These are phyloP conservation scores for Zeugodacus cucurbitae DNA, from an alignment of 1,140 invertebrate species.

Conservation along the genomic window DNA sequence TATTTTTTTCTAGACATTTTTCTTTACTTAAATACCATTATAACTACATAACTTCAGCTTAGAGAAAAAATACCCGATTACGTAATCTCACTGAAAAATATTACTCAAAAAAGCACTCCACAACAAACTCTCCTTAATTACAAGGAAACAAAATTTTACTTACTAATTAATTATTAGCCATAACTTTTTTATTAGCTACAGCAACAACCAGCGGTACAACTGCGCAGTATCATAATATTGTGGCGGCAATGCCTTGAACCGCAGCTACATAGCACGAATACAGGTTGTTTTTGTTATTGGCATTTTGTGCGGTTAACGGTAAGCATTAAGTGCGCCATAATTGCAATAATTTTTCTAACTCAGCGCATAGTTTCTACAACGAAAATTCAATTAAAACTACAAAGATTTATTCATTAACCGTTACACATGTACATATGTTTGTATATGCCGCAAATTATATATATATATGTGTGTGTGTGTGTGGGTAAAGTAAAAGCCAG, in stretches of 20 bases:
- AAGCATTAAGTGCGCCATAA: neutral
- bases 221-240: neutral
- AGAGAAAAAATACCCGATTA: too few species aligned
- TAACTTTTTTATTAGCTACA: neutral
- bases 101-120: too few species aligned
- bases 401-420: neutral
- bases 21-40: too few species aligned
- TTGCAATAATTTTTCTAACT: neutral
- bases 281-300: neutral
- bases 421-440: neutral
- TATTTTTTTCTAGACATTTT: too few species aligned
- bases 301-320: neutral
- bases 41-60: too few species aligned
- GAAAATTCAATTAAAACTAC: constrained; percentile 9
- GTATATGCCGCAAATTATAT: too few species aligned
- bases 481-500: neutral
- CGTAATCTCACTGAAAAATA: too few species aligned
- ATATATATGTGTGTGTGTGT: too few species aligned
- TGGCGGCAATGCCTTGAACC: neutral
- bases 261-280: neutral
- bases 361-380: neutral
- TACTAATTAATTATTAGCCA: neutral
- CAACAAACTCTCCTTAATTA: neutral
- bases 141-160: neutral
- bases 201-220: neutral